Evolutionary conservation across 1,140 invertebrate genomes (phyloP), one percentile per base, ranked within the genome.

Genomic region (Forficula auricularia): DNA sequence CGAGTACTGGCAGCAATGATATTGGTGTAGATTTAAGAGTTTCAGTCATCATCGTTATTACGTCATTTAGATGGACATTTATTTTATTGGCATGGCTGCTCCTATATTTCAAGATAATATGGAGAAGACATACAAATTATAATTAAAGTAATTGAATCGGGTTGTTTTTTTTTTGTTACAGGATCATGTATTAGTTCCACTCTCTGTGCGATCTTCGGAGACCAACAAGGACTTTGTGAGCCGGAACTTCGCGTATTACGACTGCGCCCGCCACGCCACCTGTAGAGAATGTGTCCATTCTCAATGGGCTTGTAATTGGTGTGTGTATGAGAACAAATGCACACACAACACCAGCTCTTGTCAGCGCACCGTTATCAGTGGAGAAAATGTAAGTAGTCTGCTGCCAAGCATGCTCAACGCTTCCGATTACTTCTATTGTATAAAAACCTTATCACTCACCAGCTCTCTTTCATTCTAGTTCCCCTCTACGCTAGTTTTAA

Each of bases 191-290:
- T 67, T 82, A 48, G 88, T 97, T 36, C 81, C 86, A 10, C 65
- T 97, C n/a, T 85, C 89, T 4, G 86, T 97, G 2, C 73, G 88
- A 14, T 88, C 86, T 9, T 84, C 82, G 13, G 88, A 92, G 63
- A 92, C 87, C 3, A 89, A 92, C 56, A 89, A 90, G 55, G 89
- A 95, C 61, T 94, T 96, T 67, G 89, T 95, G 3, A 88, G 84
- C 2, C 69, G 82, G 39, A 82, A 82, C 59, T 95, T 96, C 62
- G 86, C 86, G 10, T 95, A 87, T 58, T 97, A 87, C 61, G 88
- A 96, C 61, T 97, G 92, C 58, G 79, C 78, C 6, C 73, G 77
- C 43, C 90, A 96, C 58, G 75, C 67, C 9, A 85, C 82, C 50
- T 92, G 88, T 59, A 72, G 75, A 34, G 74, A 79, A 27, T 94